These are phyloP conservation scores for Pristionchus entomophagus DNA, from an alignment of 2,888 invertebrate genomes.

Conservation along the genomic window DNA sequence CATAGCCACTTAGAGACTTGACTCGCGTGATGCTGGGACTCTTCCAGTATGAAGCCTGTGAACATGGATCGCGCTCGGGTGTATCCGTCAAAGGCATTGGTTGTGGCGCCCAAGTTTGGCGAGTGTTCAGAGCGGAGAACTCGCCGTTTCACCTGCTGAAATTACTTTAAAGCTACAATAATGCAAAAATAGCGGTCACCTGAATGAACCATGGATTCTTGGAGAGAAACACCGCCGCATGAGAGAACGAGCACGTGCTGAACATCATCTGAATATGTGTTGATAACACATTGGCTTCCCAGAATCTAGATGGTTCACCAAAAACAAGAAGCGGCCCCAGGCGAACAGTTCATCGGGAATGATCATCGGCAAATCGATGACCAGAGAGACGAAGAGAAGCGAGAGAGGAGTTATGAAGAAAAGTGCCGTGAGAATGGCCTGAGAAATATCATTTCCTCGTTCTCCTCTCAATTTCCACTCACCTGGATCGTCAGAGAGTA, in stretches of 20 bases:
- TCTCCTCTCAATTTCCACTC: no score
- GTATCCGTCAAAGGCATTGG: neutral
- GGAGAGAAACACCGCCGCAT: neutral
- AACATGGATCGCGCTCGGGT: neutral
- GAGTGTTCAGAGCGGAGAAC: neutral
- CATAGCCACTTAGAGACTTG: no score
- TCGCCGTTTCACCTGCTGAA: neutral
- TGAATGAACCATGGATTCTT: slow-evolving; percentile 20
- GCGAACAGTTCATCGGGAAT: neutral
- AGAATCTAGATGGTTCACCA: neutral
- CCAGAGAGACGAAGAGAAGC: neutral
- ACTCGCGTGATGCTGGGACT: no score
- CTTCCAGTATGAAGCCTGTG: no score
- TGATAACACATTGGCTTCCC: neutral
- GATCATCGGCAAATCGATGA: neutral
- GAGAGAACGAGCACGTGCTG: neutral
- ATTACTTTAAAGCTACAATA: neutral
- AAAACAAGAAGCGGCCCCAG: neutral
- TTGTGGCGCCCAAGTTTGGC: neutral
- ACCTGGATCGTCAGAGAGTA: slow-evolving; percentile 10
- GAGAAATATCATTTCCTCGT: no score
- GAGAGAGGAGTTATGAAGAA: neutral
- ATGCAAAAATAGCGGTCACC: neutral
- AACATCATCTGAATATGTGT: slow-evolving; percentile 5
- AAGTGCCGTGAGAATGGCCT: neutral